Evolutionary conservation across 2,888 invertebrate genomes (phyloP).

Genomic region (Napeogenes inachia): DNA sequence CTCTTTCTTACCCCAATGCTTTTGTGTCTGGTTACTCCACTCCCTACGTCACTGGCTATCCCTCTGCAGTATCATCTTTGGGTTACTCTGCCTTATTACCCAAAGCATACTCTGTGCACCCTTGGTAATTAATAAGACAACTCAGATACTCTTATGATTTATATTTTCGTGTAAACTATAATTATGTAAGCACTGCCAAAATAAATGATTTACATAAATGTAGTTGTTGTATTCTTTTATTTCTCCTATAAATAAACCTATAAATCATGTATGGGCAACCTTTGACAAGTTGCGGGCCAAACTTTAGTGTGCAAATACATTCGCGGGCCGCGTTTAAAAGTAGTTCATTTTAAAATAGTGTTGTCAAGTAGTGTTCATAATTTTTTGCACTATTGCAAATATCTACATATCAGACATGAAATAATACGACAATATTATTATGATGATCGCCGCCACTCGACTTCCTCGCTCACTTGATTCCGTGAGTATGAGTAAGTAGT

Average conservation of each 20-base stretch:
- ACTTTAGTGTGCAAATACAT: no score
- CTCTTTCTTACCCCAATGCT: slow-evolving; percentile 39
- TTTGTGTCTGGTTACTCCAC: slow-evolving; percentile 41
- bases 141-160: neutral
- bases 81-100: slow-evolving; percentile 24
- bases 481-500: no score
- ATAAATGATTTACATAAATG: slow-evolving; percentile 36
- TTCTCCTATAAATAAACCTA: neutral
- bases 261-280: no score
- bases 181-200: slow-evolving; percentile 43
- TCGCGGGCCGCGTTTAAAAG: no score
- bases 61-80: slow-evolving; percentile 14
- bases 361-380: no score
- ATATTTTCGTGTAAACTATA: slow-evolving; percentile 10
- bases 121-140: slow-evolving; percentile 42
- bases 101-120: slow-evolving; percentile 49
- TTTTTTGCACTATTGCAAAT: no score
- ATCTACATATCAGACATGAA: no score
- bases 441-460: no score
- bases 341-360: no score
- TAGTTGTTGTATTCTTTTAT: slow-evolving; percentile 12
- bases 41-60: slow-evolving; percentile 33
- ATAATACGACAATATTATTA: no score
- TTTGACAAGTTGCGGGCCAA: no score
- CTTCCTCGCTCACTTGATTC: no score